Percentiles rank a stretch among this genome's conserved stretches.
Evolutionary conservation across 2,797 vertebrate species (phyloP).

Genomic region (Petrocephalus sullivani): DNA sequence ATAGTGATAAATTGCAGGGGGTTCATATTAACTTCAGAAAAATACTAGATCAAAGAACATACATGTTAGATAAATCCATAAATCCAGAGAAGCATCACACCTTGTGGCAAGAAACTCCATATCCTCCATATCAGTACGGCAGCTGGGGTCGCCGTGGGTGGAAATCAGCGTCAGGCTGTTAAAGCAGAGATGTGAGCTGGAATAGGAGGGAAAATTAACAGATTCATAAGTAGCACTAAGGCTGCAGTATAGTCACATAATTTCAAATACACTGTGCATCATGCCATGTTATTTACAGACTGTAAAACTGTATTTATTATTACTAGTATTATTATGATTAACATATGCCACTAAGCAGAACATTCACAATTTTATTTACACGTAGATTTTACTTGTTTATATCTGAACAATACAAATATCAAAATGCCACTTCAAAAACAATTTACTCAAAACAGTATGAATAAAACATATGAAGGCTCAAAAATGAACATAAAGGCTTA

Average conservation of each 20-base stretch:
- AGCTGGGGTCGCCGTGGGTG: constrained; percentile 69
- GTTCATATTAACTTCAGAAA: background rate
- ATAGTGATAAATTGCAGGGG: background rate
- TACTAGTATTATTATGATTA: background rate
- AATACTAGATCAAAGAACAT: background rate
- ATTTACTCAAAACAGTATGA: background rate
- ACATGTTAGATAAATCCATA: background rate
- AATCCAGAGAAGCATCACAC: constrained; percentile 53
- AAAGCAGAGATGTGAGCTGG: constrained; percentile 82
- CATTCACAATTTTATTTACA: background rate
- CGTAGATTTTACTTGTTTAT: background rate
- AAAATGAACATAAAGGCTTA: background rate
- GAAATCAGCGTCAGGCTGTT: constrained; percentile 86
- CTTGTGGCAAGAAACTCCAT: constrained; percentile 76
- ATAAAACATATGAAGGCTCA: background rate
- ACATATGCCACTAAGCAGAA: background rate
- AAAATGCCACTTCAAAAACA: background rate
- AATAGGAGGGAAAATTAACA: constrained; percentile 24
- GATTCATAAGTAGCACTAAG: background rate
- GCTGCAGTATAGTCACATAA: background rate
- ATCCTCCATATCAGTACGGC: constrained; percentile 39
- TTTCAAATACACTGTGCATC: background rate
- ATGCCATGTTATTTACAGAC: background rate
- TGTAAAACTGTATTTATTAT: background rate
- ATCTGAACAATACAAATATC: background rate